These are phyloP conservation scores for Polypedilum vanderplanki DNA, from an alignment of 1,140 invertebrate genomes.

Conservation along the genomic window DNA sequence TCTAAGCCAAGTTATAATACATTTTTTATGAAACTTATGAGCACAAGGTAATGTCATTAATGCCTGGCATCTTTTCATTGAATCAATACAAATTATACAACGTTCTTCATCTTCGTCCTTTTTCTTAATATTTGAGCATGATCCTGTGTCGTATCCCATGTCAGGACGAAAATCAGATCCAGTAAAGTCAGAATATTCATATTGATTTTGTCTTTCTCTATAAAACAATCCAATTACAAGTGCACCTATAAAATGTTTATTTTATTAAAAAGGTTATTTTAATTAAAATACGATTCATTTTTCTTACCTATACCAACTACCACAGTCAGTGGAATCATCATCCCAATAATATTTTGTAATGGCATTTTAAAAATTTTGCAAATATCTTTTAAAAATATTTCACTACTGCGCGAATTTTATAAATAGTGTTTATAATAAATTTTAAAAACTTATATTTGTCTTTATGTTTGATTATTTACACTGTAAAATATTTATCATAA, in stretches of 20 bases:
- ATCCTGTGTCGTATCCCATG: neutral
- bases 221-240: neutral
- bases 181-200: neutral
- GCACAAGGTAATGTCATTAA: neutral
- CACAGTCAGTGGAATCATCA: neutral
- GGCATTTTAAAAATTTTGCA: neutral
- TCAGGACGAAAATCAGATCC: neutral
- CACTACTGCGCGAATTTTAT: no score
- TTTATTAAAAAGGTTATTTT: neutral
- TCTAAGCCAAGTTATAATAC: neutral
- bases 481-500: no score
- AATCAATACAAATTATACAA: neutral
- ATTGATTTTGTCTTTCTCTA: neutral
- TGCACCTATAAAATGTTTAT: neutral
- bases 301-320: neutral
- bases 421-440: no score
- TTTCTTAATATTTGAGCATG: neutral
- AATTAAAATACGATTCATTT: neutral
- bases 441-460: no score
- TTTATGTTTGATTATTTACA: no score
- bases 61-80: neutral
- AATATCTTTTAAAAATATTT: no score
- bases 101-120: neutral
- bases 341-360: neutral
- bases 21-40: constrained; percentile 19